phyloP scores from a whole-genome alignment of 2,888 invertebrate species.

The Meiosimyza platycephala region DNA sequence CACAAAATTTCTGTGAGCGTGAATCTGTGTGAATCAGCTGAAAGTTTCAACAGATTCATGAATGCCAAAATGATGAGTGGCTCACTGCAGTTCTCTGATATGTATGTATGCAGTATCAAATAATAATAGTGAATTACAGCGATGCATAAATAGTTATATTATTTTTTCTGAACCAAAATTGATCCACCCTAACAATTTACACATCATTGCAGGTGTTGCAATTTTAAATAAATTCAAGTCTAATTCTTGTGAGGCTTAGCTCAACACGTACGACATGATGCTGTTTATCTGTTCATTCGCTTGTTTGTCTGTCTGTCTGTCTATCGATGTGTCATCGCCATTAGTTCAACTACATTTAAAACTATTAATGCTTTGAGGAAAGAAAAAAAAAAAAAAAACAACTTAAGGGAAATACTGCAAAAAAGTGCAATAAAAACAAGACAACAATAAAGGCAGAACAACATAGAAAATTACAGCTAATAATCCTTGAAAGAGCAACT shows the following conservation, averaged over 20 bases:
- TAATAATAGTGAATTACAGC: too few relatives aligned
- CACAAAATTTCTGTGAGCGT: too few relatives aligned
- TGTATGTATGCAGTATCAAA: too few relatives aligned
- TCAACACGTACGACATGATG: not conserved
- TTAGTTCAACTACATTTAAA: constrained; percentile 29
- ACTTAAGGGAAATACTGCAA: not conserved
- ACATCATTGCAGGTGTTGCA: too few relatives aligned
- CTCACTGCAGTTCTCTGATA: too few relatives aligned
- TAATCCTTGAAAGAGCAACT: constrained; percentile 20
- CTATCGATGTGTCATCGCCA: constrained; percentile 20
- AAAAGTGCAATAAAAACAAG: not conserved
- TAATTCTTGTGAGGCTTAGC: constrained; percentile 3
- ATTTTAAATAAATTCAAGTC: not conserved
- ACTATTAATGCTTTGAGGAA: constrained; percentile 18
- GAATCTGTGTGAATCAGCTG: too few relatives aligned
- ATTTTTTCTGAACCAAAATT: too few relatives aligned
- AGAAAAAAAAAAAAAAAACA: not conserved
- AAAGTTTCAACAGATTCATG: too few relatives aligned
- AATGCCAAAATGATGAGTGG: too few relatives aligned
- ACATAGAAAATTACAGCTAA: constrained; percentile 3
- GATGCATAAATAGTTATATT: too few relatives aligned
- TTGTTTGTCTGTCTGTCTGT: not conserved
- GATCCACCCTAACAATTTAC: too few relatives aligned
- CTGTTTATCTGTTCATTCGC: not conserved
- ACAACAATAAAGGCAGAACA: not conserved